Evolutionary conservation across 2,888 invertebrate genomes (phyloP).

Genomic region (Oeneis ivallda): DNA sequence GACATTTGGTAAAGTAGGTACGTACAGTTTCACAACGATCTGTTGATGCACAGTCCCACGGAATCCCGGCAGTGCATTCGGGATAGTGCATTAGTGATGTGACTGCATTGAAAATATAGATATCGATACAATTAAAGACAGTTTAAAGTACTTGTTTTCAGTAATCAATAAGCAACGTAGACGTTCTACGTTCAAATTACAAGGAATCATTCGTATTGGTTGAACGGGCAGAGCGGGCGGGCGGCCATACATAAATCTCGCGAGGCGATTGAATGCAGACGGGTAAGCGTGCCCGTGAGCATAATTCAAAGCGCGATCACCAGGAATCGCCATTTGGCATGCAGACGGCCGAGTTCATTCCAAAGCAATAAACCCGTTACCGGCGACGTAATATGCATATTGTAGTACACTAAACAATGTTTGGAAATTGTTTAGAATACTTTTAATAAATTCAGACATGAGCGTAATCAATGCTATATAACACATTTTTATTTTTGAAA

Average conservation of each 20-base stretch:
- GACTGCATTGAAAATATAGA: conserved; percentile 28
- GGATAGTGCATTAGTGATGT: conserved; percentile 48
- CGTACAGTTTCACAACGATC: conserved; percentile 1
- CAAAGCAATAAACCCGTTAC: conserved; percentile 77
- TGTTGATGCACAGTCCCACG: conserved; percentile 36
- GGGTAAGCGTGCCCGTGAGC: conserved; percentile 72
- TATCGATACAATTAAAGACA: conserved; percentile 19
- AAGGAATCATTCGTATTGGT: conserved; percentile 68
- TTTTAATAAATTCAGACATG: conserved; percentile 6
- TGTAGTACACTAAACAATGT: conserved; percentile 53
- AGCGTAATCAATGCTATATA: background rate
- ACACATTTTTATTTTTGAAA: no score
- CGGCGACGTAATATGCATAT: conserved; percentile 72
- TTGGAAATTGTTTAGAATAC: conserved; percentile 33
- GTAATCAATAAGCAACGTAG: conserved; percentile 23
- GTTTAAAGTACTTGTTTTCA: background rate
- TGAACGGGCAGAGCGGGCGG: conserved; percentile 54
- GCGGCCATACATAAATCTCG: conserved; percentile 70
- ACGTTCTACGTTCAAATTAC: conserved; percentile 48
- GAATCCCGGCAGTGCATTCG: conserved; percentile 49
- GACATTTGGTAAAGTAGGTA: no score
- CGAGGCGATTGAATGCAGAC: conserved; percentile 71
- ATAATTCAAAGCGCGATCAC: conserved; percentile 79
- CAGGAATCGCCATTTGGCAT: conserved; percentile 76
- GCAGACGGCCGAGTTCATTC: conserved; percentile 73